Evolutionary conservation across 2,113 vertebrate genomes (phyloP).

Genomic region (Heloderma charlesbogerti): DNA sequence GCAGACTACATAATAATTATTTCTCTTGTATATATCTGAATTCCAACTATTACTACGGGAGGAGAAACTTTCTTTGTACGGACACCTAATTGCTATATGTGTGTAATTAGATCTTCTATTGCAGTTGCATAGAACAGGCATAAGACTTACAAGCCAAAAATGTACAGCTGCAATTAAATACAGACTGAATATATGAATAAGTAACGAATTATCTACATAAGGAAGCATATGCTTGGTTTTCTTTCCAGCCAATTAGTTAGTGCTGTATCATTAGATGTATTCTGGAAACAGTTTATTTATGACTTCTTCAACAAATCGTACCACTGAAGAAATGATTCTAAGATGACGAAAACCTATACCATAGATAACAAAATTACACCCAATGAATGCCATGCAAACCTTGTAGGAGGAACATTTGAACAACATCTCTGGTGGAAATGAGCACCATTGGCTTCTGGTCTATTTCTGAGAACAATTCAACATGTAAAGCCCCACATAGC

Average conservation of each 20-base stretch:
- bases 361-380: conserved; percentile 21
- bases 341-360: not conserved
- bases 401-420: not conserved
- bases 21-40: conserved; percentile 9
- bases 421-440: not conserved
- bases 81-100: conserved; percentile 34
- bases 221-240: conserved; percentile 58
- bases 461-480: not conserved
- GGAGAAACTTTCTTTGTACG: not conserved
- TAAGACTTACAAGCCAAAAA: conserved; percentile 44
- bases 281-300: conserved; percentile 39
- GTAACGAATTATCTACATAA: conserved; percentile 53
- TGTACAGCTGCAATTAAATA: conserved; percentile 49
- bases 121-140: conserved; percentile 25
- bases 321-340: conserved; percentile 9
- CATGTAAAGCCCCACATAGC: not conserved
- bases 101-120: conserved; percentile 35
- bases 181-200: conserved; percentile 40
- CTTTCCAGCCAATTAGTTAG: conserved; percentile 60
- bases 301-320: not conserved
- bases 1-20: not conserved
- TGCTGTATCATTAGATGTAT: conserved; percentile 43
- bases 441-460: not conserved
- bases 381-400: not conserved
- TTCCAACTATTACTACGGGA: not conserved